phyloP scores from a whole-genome alignment of 1,140 invertebrate species.

The Bacillus rossius region DNA sequence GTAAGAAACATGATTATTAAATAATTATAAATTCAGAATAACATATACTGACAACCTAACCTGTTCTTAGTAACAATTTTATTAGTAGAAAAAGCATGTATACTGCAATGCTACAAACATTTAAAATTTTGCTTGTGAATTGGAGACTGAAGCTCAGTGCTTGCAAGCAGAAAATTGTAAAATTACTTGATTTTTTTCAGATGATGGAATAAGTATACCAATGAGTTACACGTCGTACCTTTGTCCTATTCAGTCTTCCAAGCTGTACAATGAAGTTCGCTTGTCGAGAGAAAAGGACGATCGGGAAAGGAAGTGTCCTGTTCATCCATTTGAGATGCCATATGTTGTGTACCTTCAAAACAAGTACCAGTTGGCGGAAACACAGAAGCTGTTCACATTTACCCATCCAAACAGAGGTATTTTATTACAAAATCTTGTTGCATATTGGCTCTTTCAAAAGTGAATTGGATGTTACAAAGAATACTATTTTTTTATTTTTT shows the following conservation, averaged over 20 bases:
- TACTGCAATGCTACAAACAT: too few relatives aligned
- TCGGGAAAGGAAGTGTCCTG: conserved; percentile 29
- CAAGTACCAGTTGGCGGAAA: conserved; percentile 72
- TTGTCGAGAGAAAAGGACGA: conserved; percentile 54
- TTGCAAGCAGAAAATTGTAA: not conserved
- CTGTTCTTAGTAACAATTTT: too few relatives aligned
- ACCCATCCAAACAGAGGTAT: conserved; percentile 73
- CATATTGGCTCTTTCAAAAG: too few relatives aligned
- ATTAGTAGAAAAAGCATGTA: too few relatives aligned
- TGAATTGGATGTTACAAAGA: too few relatives aligned
- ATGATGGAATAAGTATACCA: conserved; percentile 91
- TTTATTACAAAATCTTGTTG: not conserved
- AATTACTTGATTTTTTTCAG: conserved; percentile 46
- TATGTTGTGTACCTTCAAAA: conserved; percentile 94
- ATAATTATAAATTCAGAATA: too few relatives aligned
- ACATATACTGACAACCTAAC: too few relatives aligned
- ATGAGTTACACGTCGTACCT: conserved; percentile 86
- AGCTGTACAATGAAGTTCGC: conserved; percentile 66
- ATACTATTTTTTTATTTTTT: too few relatives aligned
- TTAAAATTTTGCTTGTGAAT: too few relatives aligned
- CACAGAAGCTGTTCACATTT: conserved; percentile 83
- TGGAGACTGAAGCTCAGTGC: not conserved
- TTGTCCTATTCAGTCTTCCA: conserved; percentile 75
- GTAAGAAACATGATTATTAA: too few relatives aligned
- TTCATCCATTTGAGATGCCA: conserved; percentile 72